Evolutionary conservation across 2,113 vertebrate genomes (phyloP).

Genomic region (Brienomyrus brachyistius): DNA sequence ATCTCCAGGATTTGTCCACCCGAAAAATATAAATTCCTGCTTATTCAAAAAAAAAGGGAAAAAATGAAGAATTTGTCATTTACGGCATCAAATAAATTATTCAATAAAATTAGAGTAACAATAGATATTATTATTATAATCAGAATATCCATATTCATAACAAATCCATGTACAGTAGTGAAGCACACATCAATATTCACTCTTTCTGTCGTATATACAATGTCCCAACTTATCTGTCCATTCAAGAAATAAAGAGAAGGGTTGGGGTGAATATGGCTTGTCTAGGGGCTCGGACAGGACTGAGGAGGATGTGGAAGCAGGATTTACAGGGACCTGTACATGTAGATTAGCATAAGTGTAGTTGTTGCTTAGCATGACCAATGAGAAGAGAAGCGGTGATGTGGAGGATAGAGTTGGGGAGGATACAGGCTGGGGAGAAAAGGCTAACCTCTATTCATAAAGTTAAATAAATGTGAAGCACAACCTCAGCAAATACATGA

Average conservation of each 20-base stretch:
- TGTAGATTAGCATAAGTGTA: constrained; percentile 47
- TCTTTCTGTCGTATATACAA: constrained; percentile 69
- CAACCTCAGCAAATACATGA: constrained; percentile 58
- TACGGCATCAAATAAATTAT: constrained; percentile 58
- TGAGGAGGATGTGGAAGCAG: constrained; percentile 58
- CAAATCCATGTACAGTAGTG: constrained; percentile 67
- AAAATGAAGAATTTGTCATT: constrained; percentile 55
- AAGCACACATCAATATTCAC: constrained; percentile 66
- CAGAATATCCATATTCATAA: constrained; percentile 74
- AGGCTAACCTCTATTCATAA: constrained; percentile 58
- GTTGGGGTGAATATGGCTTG: constrained; percentile 64
- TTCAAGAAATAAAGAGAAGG: constrained; percentile 51
- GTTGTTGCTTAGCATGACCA: constrained; percentile 40
- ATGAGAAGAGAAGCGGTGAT: constrained; percentile 37
- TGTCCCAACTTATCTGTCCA: constrained; percentile 62
- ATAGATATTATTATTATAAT: constrained; percentile 61
- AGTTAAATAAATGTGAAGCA: constrained; percentile 53
- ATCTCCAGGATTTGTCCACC: constrained; percentile 65
- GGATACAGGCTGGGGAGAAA: constrained; percentile 54
- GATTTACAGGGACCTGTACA: constrained; percentile 54
- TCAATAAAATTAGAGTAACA: constrained; percentile 61
- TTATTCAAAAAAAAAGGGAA: constrained; percentile 56
- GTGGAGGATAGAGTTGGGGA: constrained; percentile 48
- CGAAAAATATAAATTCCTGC: constrained; percentile 70
- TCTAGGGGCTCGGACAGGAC: constrained; percentile 57